Evolutionary conservation across 2,888 invertebrate genomes (phyloP).

Genomic region (Caenorhabditis japonica): DNA sequence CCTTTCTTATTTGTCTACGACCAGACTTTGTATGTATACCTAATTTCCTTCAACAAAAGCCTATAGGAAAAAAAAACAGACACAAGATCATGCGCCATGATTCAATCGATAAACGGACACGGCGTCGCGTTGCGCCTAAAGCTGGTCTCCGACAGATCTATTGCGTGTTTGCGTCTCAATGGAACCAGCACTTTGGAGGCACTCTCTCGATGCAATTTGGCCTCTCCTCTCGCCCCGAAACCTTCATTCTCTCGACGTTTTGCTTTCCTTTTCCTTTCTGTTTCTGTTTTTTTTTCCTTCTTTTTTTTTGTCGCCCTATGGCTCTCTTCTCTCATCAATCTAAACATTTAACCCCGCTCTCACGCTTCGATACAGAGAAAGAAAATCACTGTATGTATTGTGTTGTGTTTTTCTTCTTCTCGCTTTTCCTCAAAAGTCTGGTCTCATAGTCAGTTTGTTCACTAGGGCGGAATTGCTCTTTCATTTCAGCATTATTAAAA

Average conservation of each 20-base stretch:
- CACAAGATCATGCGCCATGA: conserved; percentile 33
- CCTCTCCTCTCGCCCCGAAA: conserved; percentile 26
- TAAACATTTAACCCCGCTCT: conserved; percentile 47
- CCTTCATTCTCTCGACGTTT: conserved; percentile 38
- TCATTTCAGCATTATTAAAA: too few species aligned
- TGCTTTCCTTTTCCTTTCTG: too few species aligned
- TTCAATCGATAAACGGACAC: conserved; percentile 44
- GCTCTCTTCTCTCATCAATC: conserved; percentile 43
- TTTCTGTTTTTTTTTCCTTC: too few species aligned
- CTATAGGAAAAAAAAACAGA: too few species aligned
- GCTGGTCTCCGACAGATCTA: conserved; percentile 38
- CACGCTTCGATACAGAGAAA: conserved; percentile 29
- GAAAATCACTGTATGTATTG: too few species aligned
- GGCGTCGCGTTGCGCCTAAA: conserved; percentile 20
- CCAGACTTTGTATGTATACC: too few species aligned
- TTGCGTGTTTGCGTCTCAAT: conserved; percentile 39
- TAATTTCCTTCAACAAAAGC: too few species aligned
- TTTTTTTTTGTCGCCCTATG: conserved; percentile 19
- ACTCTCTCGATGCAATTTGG: conserved; percentile 13
- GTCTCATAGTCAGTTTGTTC: too few species aligned
- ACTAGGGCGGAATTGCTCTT: too few species aligned
- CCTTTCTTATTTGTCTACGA: too few species aligned
- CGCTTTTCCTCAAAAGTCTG: background rate
- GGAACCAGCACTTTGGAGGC: conserved; percentile 1
- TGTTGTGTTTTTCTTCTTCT: conserved; percentile 30